These are phyloP conservation scores for Phymorhynchus buccinoides DNA, from an alignment of 1,140 invertebrate genomes.

Conservation along the genomic window DNA sequence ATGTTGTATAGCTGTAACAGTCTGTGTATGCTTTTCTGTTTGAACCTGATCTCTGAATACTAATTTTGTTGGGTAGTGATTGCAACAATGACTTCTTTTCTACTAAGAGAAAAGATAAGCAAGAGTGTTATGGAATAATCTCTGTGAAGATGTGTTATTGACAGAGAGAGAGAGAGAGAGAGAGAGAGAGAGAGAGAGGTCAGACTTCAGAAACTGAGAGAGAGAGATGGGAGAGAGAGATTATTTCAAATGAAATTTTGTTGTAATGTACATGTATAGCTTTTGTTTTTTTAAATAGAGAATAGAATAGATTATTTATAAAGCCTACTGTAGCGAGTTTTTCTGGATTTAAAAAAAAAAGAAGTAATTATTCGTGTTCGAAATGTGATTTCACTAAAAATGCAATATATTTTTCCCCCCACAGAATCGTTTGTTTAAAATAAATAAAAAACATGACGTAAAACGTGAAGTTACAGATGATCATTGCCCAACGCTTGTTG, in stretches of 20 bases:
- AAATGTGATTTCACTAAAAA: background rate
- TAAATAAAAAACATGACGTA: no score
- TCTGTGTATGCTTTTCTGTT: slow-evolving; percentile 76
- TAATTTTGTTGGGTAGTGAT: slow-evolving; percentile 12
- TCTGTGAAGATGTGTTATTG: background rate
- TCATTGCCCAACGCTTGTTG: background rate
- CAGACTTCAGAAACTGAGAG: no score
- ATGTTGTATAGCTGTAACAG: slow-evolving; percentile 20
- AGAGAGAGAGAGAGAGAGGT: no score
- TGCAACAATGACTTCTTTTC: background rate
- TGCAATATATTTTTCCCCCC: no score
- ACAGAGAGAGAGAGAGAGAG: background rate
- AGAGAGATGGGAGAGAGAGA: no score
- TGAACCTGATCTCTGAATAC: slow-evolving; percentile 29
- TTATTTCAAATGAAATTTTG: no score
- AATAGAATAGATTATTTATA: background rate
- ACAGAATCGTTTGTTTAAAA: no score
- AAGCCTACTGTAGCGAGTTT: no score
- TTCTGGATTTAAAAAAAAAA: background rate
- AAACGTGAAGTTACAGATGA: background rate
- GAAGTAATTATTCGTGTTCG: background rate
- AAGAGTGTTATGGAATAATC: background rate
- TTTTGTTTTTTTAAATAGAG: background rate
- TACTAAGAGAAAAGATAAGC: background rate
- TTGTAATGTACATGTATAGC: background rate